Percentiles rank a stretch among this genome's conserved stretches.
Evolutionary conservation across 2,113 vertebrate genomes (phyloP).

Genomic region (Erythrolamprus reginae): DNA sequence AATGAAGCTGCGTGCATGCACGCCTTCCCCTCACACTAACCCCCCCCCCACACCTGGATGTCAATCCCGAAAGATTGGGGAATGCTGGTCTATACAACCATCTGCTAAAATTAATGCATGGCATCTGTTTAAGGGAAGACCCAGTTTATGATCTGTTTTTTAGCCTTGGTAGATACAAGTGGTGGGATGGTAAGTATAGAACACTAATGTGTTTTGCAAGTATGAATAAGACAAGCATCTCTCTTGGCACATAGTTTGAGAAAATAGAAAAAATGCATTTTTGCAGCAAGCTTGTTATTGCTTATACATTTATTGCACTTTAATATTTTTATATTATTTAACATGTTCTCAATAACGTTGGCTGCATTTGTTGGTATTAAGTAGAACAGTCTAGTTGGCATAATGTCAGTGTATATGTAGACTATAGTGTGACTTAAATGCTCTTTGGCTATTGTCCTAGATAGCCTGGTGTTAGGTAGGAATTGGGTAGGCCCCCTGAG

Average conservation of each 20-base stretch:
- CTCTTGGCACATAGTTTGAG: neutral
- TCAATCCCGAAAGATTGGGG: neutral
- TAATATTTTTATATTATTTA: neutral
- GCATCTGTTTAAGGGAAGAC: neutral
- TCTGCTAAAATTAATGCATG: neutral
- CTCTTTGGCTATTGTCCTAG: neutral
- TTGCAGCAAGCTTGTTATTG: neutral
- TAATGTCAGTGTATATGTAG: neutral
- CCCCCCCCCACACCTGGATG: rapidly evolving
- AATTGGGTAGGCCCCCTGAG: neutral
- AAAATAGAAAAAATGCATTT: neutral
- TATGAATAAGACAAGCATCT: neutral
- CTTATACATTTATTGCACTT: neutral
- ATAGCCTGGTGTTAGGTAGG: neutral
- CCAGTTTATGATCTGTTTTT: neutral
- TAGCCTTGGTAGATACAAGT: neutral
- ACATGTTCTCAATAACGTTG: neutral
- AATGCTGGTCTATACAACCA: neutral
- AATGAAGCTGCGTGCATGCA: neutral
- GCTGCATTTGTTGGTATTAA: neutral
- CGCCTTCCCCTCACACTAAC: neutral
- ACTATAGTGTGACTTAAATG: neutral
- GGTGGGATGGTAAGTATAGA: neutral
- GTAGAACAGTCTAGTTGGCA: neutral
- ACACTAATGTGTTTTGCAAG: neutral